phyloP scores from a whole-genome alignment of 2,888 invertebrate species.

The Lutraria lutraria region DNA sequence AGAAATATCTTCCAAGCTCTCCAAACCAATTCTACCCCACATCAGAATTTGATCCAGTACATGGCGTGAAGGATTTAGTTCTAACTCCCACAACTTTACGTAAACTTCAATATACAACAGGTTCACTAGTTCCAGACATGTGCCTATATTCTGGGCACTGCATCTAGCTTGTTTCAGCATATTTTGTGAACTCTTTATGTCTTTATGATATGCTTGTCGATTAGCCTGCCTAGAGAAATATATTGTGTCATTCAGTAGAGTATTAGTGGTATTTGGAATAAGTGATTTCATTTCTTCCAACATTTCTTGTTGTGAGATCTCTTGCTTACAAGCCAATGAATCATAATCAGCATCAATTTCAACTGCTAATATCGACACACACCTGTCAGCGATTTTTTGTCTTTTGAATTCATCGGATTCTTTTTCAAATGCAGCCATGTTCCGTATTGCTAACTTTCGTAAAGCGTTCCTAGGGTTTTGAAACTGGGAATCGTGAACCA shows the following conservation, averaged over 20 bases:
- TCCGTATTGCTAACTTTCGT: slow-evolving; percentile 49
- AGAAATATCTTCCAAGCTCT: slow-evolving; percentile 49
- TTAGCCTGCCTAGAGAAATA: slow-evolving; percentile 57
- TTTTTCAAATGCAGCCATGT: slow-evolving; percentile 22
- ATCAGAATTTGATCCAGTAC: slow-evolving; percentile 45
- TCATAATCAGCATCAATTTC: slow-evolving; percentile 55
- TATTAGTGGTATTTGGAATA: slow-evolving; percentile 40
- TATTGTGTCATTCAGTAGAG: slow-evolving; percentile 50
- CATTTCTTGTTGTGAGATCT: slow-evolving; percentile 54
- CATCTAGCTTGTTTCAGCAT: slow-evolving; percentile 56
- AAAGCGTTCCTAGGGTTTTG: slow-evolving; percentile 54
- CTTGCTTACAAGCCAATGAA: slow-evolving; percentile 23
- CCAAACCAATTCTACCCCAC: slow-evolving; percentile 60
- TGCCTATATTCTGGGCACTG: slow-evolving; percentile 46
- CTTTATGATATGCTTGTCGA: slow-evolving; percentile 47
- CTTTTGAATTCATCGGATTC: slow-evolving; percentile 49
- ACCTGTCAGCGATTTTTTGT: slow-evolving; percentile 55
- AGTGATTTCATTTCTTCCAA: slow-evolving; percentile 56
- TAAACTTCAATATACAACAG: slow-evolving; percentile 65
- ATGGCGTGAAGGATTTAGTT: slow-evolving; percentile 44
- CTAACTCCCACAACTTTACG: slow-evolving; percentile 63
- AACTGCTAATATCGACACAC: slow-evolving; percentile 46
- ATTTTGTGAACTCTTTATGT: slow-evolving; percentile 46
- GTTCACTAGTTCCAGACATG: slow-evolving; percentile 62
- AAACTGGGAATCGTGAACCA: slow-evolving; percentile 60